Base-by-base conservation (phyloP, 2,113 vertebrate genomes). In the Oryctolagus cuniculus region DNA sequence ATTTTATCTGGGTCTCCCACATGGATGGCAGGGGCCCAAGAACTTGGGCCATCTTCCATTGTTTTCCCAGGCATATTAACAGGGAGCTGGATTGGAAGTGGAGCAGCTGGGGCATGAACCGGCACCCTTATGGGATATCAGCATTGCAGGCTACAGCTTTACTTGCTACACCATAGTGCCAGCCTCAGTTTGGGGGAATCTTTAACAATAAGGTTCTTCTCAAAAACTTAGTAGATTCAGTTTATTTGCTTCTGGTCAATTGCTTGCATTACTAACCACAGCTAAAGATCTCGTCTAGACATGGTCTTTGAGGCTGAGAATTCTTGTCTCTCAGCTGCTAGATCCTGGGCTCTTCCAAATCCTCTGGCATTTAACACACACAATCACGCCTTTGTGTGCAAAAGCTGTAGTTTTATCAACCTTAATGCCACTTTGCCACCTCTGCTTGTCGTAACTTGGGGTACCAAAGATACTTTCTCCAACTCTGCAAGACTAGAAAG, bases 281-380 rank as follows among this genome's bases (percentile, higher is more conserved):
- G 69, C 78, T 90, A 89, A 96, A 95, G 85, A 92, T 93, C 95
- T 90, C 51, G 95, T 96, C 96, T 97, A 96, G 94, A 96, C 93
- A 80, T 27, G 85, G 88, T 92, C 85, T 92, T 97, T 93, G 69
- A 91, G 78, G 74, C 87, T 93, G 82, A 96, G 90, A 86, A 88
- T 78, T 82, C 69, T 69, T 87, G 51, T 90, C 64, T 86, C 36
- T 70, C 53, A 75, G 27, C 51, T 82, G 81, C 63, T 87, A 78
- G 63, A 81, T 90, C 63, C 77, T 89, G 16, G 21, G 25, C 55
- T 87, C 66, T 87, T 89, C 64, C 78, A 96, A 95, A 95, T 97
- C 90, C 88, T 82, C 36, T 44, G 79, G 38, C 64, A 74, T 88
- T 95, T 85, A 95, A 93, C 64, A 75, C 27, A 82, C 44, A 87